A percentile compares a stretch with the other conserved stretches of the same genome.
phyloP scores from a whole-genome alignment of 2,888 invertebrate genomes.

The Disparrhopalites patrizii region DNA sequence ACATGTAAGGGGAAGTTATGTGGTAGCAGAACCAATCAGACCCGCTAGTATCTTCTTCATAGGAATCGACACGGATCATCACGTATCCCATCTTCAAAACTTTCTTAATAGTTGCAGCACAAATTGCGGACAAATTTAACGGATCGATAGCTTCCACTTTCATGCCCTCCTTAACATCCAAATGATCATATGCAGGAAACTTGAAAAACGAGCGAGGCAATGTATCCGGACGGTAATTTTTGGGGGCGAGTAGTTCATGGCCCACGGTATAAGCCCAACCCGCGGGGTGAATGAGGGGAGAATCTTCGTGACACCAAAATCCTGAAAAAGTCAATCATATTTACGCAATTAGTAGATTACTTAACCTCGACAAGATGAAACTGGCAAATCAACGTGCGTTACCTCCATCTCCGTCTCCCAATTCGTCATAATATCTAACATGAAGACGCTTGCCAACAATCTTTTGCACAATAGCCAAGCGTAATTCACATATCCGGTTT shows the following conservation, averaged over 20 bases:
- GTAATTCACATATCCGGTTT: conserved; percentile 85
- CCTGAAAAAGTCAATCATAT: conserved; percentile 52
- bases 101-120: conserved; percentile 92
- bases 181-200: conserved; percentile 34
- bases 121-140: conserved; percentile 86
- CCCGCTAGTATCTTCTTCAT: conserved; percentile 76
- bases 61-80: conserved; percentile 94
- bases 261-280: conserved; percentile 93
- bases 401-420: conserved; percentile 51
- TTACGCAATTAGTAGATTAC: too few species aligned
- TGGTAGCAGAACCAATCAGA: conserved; percentile 98
- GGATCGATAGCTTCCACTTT: conserved; percentile 98
- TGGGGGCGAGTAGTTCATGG: conserved; percentile 80
- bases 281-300: conserved; percentile 88
- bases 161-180: conserved; percentile 80
- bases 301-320: conserved; percentile 97
- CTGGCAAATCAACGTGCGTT: too few species aligned
- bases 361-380: not conserved
- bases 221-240: conserved; percentile 58
- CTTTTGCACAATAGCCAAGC: conserved; percentile 80
- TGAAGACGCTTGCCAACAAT: conserved; percentile 89
- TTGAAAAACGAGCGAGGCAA: conserved; percentile 31
- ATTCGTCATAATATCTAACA: conserved; percentile 81
- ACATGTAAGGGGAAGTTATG: conserved; percentile 87
- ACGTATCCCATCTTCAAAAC: conserved; percentile 88